Base-by-base conservation (phyloP, 2,888 invertebrate genomes). In the Lasioglossum morio region DNA sequence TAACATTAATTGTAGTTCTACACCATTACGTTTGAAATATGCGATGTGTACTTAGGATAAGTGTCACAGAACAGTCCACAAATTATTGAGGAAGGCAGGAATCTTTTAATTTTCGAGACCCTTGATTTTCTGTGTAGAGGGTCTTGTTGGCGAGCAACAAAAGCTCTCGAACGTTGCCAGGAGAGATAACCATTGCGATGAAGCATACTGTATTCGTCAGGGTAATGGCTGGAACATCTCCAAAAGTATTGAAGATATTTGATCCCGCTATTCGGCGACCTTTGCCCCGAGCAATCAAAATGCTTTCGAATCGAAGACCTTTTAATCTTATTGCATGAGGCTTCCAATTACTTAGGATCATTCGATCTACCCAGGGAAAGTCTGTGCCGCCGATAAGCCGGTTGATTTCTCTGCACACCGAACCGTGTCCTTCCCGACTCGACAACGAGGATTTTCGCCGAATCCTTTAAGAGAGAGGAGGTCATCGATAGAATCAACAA, bases 341-440 rank as follows among this genome's bases (percentile, higher is more conserved):
- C 23, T 72, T 72, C 60, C 81, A 81, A 81, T 81, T 78, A 81
- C 81, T 81, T 78, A 81, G 70, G 16, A 40, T 40, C 63, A n/a
- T 37, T 40, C 72, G 46, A 78, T 81, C 23, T 14, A 23, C 0
- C 60, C 14, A 10, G 46, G 46, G 19, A 69, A 48, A 40, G 79
- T 66, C 63, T 2, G 37, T 8, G 37, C 12, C 2, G n/a, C 5
- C 1, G n/a, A 30, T 66, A 79, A 74, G 73, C 63, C 48, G 37
- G n/a, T 40, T 74, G 74, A 69, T 40, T 74, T 46, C 27, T 43
- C 66, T 12, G 43, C 43, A 43, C 57, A 27, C 46, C 2, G 46
- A 60, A 43, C n/a, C 60, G 8, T n/a, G 16, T 10, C 19, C 2
- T 43, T 34, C 30, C 4, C 12, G 0, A 10, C 12, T 48, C 27